A percentile compares a stretch with the other conserved stretches of the same genome.
These are phyloP conservation scores for Galerucella pusilla DNA, from an alignment of 2,888 invertebrate genomes.

Conservation along the genomic window DNA sequence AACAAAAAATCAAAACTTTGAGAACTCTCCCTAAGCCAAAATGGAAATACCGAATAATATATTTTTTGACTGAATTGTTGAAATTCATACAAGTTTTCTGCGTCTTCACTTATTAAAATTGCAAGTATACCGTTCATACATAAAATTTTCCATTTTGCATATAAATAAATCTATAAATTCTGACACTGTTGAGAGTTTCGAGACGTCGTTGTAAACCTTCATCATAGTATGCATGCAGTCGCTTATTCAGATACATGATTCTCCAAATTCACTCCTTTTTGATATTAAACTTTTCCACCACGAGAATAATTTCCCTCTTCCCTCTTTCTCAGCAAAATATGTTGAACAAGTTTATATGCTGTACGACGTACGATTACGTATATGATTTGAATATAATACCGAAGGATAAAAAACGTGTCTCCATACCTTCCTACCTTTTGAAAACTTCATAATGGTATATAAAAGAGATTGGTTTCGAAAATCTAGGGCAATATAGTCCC, in stretches of 20 bases:
- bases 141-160: not conserved
- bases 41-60: too few species aligned
- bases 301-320: conserved; percentile 14
- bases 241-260: conserved; percentile 20
- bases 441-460: conserved; percentile 8
- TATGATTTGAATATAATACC: conserved; percentile 17
- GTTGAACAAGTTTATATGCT: conserved; percentile 12
- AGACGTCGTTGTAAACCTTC: not conserved
- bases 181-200: not conserved
- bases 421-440: conserved; percentile 3
- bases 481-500: not conserved
- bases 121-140: not conserved
- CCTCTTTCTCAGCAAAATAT: not conserved
- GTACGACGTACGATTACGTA: conserved; percentile 7
- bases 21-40: too few species aligned
- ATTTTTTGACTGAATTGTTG: too few species aligned
- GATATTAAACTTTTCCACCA: conserved; percentile 30
- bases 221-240: conserved; percentile 9
- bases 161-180: conserved; percentile 1
- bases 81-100: too few species aligned
- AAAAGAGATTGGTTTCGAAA: conserved; percentile 10
- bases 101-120: too few species aligned
- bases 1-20: too few species aligned
- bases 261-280: conserved; percentile 33
- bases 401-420: conserved; percentile 10